These are phyloP conservation scores for Papilio gigon DNA, from an alignment of 2,888 invertebrate genomes.

Conservation along the genomic window DNA sequence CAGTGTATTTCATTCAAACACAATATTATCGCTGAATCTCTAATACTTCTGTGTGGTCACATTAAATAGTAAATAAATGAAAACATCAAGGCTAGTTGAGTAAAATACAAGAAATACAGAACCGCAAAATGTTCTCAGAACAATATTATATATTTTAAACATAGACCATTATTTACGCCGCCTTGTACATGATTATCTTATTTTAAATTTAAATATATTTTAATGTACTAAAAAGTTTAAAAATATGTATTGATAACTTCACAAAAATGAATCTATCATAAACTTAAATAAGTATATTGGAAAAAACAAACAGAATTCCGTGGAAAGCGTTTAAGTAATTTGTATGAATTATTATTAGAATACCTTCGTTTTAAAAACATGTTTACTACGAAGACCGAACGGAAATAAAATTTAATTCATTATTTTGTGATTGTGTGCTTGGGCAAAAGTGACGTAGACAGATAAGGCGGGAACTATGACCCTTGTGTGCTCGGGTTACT, in stretches of 20 bases:
- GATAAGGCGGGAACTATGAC: conserved; percentile 43
- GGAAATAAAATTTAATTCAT: conserved; percentile 3
- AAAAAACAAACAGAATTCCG: neutral
- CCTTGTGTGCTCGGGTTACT: conserved; percentile 35
- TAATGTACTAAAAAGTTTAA: no score
- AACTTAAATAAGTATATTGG: neutral
- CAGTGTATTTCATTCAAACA: neutral
- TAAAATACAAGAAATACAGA: conserved; percentile 3
- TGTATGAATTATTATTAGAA: neutral
- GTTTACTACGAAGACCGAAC: conserved; percentile 13
- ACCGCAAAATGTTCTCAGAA: conserved; percentile 3
- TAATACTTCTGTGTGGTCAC: neutral
- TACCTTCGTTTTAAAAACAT: conserved; percentile 20
- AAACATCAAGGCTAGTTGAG: neutral
- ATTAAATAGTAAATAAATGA: neutral
- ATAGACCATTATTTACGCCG: neutral
- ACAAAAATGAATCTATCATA: neutral
- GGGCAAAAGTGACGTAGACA: conserved; percentile 20
- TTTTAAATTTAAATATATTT: neutral
- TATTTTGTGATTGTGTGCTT: conserved; percentile 23
- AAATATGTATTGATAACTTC: no score
- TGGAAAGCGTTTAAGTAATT: neutral
- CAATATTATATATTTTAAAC: neutral
- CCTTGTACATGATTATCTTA: neutral
- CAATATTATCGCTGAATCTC: neutral